Evolutionary conservation across 2,888 invertebrate species (phyloP), one percentile per base, ranked within the genome.

Genomic region (Drosophila mulleri): DNA sequence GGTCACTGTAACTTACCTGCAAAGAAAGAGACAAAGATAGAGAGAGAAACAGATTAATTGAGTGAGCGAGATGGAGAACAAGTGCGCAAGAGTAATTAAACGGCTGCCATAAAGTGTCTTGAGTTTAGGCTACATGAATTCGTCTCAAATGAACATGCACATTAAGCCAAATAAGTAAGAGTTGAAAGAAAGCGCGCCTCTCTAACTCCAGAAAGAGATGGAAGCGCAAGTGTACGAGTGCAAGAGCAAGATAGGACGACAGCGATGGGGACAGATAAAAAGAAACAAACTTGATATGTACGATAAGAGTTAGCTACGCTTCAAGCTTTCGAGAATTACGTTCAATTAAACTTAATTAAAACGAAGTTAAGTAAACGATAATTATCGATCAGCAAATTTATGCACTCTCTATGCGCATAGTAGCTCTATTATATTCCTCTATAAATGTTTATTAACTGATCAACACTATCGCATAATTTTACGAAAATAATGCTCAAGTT

Each of bases 1-100:
- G 84, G 84, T 84, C 89, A 84, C 67, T 79, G 74, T 76, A 68
- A 82, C 86, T 86, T 86, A 84, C 83, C 83, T 83, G 83, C 53
- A 82, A 80, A 67, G 67, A 73, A 61, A 77, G 62, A 26, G 4
- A 42, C 29, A 61, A 39, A 47, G 26, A 5, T 5, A 26, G 39
- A 50, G 11, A 42, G 63, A 52, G 32, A 56, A 3, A 42, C 56
- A 35, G 35, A 53, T 37, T 53, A 37, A 39, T 37, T 44, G 58
- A 44, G 52, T 63, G 39, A 65, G 61, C 48, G 63, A 68, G 26
- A 41, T 32, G 50, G 39, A 65, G 44, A 66, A 42, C 18, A 47
- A 48, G 57, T 67, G 45, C 52, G 59, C 53, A 75, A 75, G 53
- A 74, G 89, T 79, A 83, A 86, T 84, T 84, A 88, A 75, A 83